These are phyloP conservation scores for Grammomys surdaster DNA, from an alignment of 2,113 vertebrate genomes.

Conservation along the genomic window DNA sequence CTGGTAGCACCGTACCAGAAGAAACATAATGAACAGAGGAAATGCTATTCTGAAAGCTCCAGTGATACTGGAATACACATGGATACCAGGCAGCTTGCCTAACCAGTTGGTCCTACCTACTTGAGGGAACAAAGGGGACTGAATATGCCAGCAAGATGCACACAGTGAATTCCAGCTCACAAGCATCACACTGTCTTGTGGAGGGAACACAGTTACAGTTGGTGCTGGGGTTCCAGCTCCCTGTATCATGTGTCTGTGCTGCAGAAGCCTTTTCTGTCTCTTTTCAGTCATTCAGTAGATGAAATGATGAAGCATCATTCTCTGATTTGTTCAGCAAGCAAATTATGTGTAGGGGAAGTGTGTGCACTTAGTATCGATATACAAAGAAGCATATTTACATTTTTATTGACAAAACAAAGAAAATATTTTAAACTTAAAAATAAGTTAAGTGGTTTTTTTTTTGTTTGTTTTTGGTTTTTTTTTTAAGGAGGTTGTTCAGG, in stretches of 20 bases:
- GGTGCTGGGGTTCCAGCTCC: neutral
- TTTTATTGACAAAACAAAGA: neutral
- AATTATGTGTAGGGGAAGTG: neutral
- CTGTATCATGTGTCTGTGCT: neutral
- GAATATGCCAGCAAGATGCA: neutral
- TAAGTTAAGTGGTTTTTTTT: neutral
- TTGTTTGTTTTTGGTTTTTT: neutral
- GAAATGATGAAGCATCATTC: neutral
- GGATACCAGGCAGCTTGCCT: neutral
- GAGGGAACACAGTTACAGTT: neutral
- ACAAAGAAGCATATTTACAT: neutral
- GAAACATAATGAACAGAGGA: neutral
- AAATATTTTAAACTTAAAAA: slow-evolving; percentile 21
- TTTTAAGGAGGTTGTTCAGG: neutral
- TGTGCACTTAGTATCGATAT: neutral
- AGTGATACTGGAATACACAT: neutral
- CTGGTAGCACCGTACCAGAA: neutral
- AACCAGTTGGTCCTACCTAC: neutral
- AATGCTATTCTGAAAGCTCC: neutral
- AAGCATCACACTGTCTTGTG: neutral
- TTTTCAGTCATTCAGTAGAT: neutral
- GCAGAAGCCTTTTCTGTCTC: neutral
- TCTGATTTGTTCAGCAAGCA: neutral
- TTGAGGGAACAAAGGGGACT: neutral
- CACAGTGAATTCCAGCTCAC: neutral